Base-by-base conservation (phyloP, 2,888 invertebrate genomes). In the Onchidella celtica region DNA sequence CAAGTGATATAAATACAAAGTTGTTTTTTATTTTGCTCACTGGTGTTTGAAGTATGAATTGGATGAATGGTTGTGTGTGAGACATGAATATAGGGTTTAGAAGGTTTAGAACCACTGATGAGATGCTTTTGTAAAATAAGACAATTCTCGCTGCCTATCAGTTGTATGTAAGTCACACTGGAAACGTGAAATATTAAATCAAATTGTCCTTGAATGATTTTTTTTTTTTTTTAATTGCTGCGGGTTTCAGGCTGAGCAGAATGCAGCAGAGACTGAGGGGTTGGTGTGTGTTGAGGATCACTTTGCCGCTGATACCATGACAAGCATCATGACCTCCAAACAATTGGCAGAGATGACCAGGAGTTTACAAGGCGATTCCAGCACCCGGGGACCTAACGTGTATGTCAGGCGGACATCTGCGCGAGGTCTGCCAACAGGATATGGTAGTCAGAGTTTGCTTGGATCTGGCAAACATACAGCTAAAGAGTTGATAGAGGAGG, bases 241-340 rank as follows among this genome's bases (percentile, higher is more conserved):
- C 17, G 11, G 2, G 4, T 57, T 72, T 32, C 32, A 72, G 72
- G n/a, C 4, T 32, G 70, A 55, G 4, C 55, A 32, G 14, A 40
- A 47, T n/a, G n/a, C 38, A 1, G 32, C 72, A 17, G 55, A 73
- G 55, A 9, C 24, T 11, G 79, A 57, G 32, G 73, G 73, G 55
- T 66, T 79, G 24, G 38, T 66, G 0, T 73, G 66, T 36, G 57
- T 79, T 6, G 79, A 79, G 36, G 79, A 79, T 40, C 55, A 79
- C 34, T 79, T 79, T 32, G 63, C 65, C 3, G 59, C 55, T 14
- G 34, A 61, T 17, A 17, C 29, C 11, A 57, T 59, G 40, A 47
- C 57, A 21, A 73, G 9, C 11, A n/a, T 47, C 66, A 29, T 29
- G 17, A 57, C 73, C 9, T 66, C 66, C 27, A 34, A 32, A 17